Percentiles rank a stretch among this genome's conserved stretches.
Conservation (phyloP, 2,797 vertebrate species). For the Centropyge bicolor region DNA sequence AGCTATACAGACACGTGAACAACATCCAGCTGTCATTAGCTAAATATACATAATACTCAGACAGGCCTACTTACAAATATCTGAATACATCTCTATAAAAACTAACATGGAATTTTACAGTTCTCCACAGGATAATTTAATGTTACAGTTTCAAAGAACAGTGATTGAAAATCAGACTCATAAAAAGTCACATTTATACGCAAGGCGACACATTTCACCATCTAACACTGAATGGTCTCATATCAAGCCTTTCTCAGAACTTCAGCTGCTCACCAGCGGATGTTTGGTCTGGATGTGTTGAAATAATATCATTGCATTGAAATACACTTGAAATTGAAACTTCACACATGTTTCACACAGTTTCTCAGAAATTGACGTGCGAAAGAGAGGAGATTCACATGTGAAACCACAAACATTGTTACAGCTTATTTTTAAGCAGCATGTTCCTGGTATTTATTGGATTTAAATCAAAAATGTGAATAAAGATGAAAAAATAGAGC, state of each 20-base stretch:
- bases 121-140: not conserved
- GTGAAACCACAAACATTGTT: not conserved
- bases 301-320: constrained; percentile 3
- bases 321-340: constrained; percentile 24
- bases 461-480: constrained; percentile 5
- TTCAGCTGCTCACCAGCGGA: too few species aligned
- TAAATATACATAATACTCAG: not conserved
- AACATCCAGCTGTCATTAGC: not conserved
- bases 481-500: not conserved
- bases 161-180: not conserved
- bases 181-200: not conserved
- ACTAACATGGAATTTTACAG: not conserved
- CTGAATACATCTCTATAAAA: not conserved
- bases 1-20: constrained; percentile 4
- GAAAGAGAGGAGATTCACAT: not conserved
- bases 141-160: not conserved
- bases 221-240: not conserved
- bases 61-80: not conserved
- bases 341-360: constrained; percentile 5
- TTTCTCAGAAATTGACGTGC: not conserved
- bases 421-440: not conserved
- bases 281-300: constrained; percentile 6
- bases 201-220: not conserved
- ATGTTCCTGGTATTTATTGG: accelerated
- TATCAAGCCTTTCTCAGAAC: too few species aligned